Evolutionary conservation across 2,888 invertebrate genomes (phyloP).

Genomic region (Exocentrus adspersus): DNA sequence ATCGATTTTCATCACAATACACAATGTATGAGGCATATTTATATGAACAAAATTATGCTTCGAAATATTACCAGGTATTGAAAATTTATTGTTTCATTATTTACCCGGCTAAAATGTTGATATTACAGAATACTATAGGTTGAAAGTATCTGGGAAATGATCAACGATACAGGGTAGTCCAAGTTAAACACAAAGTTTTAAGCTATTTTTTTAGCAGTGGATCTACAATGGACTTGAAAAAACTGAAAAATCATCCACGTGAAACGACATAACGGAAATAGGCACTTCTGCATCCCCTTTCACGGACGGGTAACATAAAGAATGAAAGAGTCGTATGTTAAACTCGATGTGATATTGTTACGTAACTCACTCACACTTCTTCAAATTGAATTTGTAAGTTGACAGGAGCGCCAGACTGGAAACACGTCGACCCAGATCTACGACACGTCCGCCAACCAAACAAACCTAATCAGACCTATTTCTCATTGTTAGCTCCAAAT

Average conservation of each 20-base stretch:
- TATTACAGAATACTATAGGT: too few species aligned
- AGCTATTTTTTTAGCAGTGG: too few species aligned
- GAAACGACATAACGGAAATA: constrained; percentile 9
- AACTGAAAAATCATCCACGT: constrained; percentile 8
- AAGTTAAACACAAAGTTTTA: too few species aligned
- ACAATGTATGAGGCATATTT: too few species aligned
- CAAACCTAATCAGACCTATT: constrained; percentile 52
- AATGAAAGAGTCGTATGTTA: constrained; percentile 20
- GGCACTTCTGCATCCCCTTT: neutral
- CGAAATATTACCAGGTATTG: too few species aligned
- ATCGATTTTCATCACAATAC: too few species aligned
- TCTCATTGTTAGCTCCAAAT: constrained; percentile 50
- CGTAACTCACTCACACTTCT: constrained; percentile 51
- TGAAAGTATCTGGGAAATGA: too few species aligned
- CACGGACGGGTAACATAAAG: constrained; percentile 5
- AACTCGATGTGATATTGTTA: constrained; percentile 43
- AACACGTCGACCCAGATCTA: constrained; percentile 47
- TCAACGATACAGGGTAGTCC: too few species aligned
- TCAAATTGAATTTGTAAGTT: constrained; percentile 54
- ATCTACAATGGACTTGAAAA: too few species aligned
- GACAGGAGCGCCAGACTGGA: constrained; percentile 51
- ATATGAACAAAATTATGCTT: too few species aligned
- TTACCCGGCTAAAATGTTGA: too few species aligned
- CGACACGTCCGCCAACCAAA: constrained; percentile 51
- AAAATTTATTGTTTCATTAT: too few species aligned